A percentile compares a stretch with the other conserved stretches of the same genome.
These are phyloP conservation scores for Calliphora vomitoria DNA, from an alignment of 2,888 invertebrate species.

Conservation along the genomic window DNA sequence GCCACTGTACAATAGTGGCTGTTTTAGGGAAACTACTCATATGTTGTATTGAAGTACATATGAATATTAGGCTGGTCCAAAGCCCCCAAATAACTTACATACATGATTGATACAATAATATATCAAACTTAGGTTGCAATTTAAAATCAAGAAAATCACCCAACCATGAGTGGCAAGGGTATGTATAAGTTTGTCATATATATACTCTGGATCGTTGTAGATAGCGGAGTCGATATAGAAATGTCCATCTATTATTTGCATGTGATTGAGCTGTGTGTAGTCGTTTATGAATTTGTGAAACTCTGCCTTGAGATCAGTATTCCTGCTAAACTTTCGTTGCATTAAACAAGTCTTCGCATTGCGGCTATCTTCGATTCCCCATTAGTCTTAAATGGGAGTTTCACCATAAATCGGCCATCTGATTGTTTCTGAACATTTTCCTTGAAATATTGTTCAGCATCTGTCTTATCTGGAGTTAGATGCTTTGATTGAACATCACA, in stretches of 20 bases:
- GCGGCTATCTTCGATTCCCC: too few species aligned
- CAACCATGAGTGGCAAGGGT: too few species aligned
- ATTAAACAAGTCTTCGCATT: too few species aligned
- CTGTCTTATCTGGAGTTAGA: slow-evolving; percentile 58
- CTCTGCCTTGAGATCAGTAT: neutral
- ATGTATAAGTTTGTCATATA: too few species aligned
- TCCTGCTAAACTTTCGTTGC: neutral
- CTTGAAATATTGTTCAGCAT: slow-evolving; percentile 59
- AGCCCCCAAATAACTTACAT: too few species aligned
- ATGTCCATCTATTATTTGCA: too few species aligned
- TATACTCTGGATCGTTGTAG: too few species aligned
- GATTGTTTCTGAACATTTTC: slow-evolving; percentile 8
- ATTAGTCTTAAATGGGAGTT: slow-evolving; percentile 57
- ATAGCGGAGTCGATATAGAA: too few species aligned
- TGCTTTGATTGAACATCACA: neutral
- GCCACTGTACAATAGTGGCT: neutral
- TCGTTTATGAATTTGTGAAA: slow-evolving; percentile 54
- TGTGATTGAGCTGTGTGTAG: slow-evolving; percentile 54
- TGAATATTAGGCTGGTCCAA: too few species aligned
- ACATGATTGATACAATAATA: too few species aligned
- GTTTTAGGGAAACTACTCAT: neutral
- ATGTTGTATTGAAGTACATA: neutral
- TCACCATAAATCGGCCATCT: slow-evolving; percentile 60
- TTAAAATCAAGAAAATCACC: too few species aligned
- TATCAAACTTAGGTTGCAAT: neutral